Conservation (phyloP, 2,888 invertebrate species). For the Boloria euphrosyne region DNA sequence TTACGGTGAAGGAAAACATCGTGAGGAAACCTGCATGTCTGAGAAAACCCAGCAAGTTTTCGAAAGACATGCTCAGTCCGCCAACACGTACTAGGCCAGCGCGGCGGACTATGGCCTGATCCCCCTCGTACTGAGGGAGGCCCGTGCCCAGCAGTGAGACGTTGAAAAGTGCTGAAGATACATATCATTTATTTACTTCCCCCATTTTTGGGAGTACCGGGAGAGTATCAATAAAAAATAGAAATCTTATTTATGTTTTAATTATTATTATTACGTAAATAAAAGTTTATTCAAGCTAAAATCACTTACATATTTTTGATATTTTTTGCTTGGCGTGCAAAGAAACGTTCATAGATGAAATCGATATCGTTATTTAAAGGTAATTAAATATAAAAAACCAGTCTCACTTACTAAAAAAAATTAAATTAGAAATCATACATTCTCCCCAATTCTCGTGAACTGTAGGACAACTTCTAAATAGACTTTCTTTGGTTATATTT, state of each 20-base stretch:
- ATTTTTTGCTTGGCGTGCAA: background rate
- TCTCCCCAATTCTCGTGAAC: background rate
- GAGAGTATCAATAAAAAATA: background rate
- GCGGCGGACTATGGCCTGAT: too few relatives aligned
- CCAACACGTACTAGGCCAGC: too few relatives aligned
- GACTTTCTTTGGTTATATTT: constrained; percentile 74
- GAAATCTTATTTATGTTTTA: constrained; percentile 25
- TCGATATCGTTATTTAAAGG: too few relatives aligned
- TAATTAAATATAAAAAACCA: constrained; percentile 11
- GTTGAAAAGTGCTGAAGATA: too few relatives aligned
- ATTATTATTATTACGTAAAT: constrained; percentile 31
- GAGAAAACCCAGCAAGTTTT: too few relatives aligned
- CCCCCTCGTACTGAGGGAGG: too few relatives aligned
- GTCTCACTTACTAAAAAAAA: constrained; percentile 1
- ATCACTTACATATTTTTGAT: constrained; percentile 22
- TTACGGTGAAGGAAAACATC: too few relatives aligned
- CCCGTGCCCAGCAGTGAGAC: too few relatives aligned
- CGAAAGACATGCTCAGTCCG: too few relatives aligned
- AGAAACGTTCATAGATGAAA: background rate
- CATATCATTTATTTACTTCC: too few relatives aligned
- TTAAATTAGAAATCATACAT: constrained; percentile 21
- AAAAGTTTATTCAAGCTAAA: constrained; percentile 34
- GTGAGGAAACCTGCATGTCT: too few relatives aligned
- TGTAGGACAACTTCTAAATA: constrained; percentile 19
- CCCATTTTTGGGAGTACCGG: background rate